phyloP scores from a whole-genome alignment of 2,113 vertebrate species.

The Capreolus pygargus region DNA sequence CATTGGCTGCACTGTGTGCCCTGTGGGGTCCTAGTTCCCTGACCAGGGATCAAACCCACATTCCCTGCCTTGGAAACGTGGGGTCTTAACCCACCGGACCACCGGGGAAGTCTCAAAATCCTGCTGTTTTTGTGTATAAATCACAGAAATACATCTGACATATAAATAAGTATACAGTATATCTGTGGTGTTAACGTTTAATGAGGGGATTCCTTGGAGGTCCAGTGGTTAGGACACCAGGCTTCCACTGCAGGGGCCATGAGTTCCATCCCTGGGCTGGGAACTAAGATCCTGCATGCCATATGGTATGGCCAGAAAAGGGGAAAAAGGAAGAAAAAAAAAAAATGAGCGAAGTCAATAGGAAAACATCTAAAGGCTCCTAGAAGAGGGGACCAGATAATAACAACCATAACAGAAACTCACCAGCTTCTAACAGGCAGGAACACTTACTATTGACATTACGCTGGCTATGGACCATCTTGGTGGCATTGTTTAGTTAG shows the following conservation, averaged over 20 bases:
- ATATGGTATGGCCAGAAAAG: background rate
- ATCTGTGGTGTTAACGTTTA: background rate
- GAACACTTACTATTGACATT: background rate
- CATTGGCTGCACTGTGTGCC: background rate
- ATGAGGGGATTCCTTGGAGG: background rate
- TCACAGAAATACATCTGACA: background rate
- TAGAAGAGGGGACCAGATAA: background rate
- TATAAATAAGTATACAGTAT: background rate
- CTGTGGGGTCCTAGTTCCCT: background rate
- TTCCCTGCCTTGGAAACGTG: background rate
- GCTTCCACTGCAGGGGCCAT: background rate
- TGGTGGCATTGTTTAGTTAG: background rate
- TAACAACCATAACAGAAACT: background rate
- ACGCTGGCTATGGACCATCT: background rate
- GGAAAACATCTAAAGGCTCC: background rate
- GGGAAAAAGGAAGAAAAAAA: background rate
- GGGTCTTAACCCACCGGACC: background rate
- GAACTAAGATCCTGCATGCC: background rate
- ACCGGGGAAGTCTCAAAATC: background rate
- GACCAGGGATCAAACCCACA: background rate
- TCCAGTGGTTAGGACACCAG: background rate
- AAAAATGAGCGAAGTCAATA: background rate
- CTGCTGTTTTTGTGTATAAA: background rate
- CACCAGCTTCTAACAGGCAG: background rate
- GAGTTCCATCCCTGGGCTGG: background rate